Evolutionary conservation across 2,888 invertebrate species (phyloP).

Genomic region (Pristionchus arcanus): DNA sequence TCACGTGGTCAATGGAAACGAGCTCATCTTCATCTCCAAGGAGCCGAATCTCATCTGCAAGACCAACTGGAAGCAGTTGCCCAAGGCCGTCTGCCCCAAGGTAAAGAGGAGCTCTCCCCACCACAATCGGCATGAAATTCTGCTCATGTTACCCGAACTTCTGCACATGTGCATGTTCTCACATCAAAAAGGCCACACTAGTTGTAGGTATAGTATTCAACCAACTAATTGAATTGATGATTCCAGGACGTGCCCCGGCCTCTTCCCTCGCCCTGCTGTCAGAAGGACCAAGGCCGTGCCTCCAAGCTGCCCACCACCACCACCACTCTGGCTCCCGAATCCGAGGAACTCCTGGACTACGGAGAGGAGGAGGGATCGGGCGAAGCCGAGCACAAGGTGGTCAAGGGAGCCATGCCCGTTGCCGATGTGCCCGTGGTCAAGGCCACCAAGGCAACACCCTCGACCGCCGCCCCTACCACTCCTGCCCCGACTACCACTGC

Average conservation of each 20-base stretch:
- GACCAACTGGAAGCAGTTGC: slow-evolving; percentile 67
- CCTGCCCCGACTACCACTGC: not conserved
- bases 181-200: not conserved
- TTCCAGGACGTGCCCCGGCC: slow-evolving; percentile 61
- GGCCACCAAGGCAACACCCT: slow-evolving; percentile 41
- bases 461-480: slow-evolving; percentile 52
- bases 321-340: slow-evolving; percentile 1
- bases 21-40: slow-evolving; percentile 77
- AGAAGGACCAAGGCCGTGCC: slow-evolving; percentile 52
- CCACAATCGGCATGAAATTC: too few species aligned
- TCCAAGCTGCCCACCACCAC: slow-evolving; percentile 38
- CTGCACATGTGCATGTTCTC: not conserved
- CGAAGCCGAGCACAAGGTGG: slow-evolving; percentile 3
- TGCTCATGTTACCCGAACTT: too few species aligned
- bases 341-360: slow-evolving; percentile 31
- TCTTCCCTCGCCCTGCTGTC: slow-evolving; percentile 69
- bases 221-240: not conserved
- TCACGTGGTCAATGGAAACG: slow-evolving; percentile 78
- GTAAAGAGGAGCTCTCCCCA: not conserved
- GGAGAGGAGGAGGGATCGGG: slow-evolving; percentile 31
- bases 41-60: slow-evolving; percentile 77
- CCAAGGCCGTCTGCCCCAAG: slow-evolving; percentile 72
- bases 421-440: slow-evolving; percentile 51
- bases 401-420: slow-evolving; percentile 42
- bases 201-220: not conserved